phyloP scores from a whole-genome alignment of 2,113 vertebrate genomes.

The Cacatua alba region DNA sequence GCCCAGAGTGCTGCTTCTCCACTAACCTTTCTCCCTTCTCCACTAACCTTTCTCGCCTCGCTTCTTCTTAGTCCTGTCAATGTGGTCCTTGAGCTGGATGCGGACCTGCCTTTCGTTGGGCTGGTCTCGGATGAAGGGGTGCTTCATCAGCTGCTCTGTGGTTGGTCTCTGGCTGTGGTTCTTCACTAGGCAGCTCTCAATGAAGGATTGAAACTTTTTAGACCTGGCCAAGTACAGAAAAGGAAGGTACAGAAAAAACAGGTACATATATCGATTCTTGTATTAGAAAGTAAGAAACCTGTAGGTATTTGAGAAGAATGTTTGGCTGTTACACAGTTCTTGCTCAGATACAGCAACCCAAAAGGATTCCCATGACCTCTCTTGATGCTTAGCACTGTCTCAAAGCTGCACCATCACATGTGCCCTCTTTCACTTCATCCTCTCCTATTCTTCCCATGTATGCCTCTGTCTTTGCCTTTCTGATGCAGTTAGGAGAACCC shows the following conservation, averaged over 20 bases:
- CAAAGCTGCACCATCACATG: neutral
- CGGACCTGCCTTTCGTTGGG: slow-evolving; percentile 96
- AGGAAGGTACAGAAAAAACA: neutral
- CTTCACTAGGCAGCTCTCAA: slow-evolving; percentile 97
- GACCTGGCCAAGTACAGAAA: slow-evolving; percentile 80
- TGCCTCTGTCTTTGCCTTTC: neutral
- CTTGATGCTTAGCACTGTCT: neutral
- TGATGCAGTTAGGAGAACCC: neutral
- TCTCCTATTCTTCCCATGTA: neutral
- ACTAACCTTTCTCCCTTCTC: slow-evolving; percentile 76
- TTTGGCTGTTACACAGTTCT: neutral
- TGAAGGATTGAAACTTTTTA: slow-evolving; percentile 98
- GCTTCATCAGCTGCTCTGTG: slow-evolving; percentile 96
- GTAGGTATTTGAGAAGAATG: neutral
- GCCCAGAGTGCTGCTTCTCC: neutral
- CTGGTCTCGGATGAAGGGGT: slow-evolving; percentile 95
- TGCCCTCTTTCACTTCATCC: too few relatives aligned
- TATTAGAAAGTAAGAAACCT: neutral
- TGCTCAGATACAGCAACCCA: neutral
- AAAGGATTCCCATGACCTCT: neutral
- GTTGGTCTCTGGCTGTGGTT: slow-evolving; percentile 94
- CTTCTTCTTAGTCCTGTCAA: slow-evolving; percentile 98
- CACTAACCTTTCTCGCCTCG: slow-evolving; percentile 90
- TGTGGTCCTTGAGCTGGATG: slow-evolving; percentile 99
- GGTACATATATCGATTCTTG: rapidly evolving